Conservation (phyloP, 2,888 invertebrate genomes). For the Napeogenes sylphis region DNA sequence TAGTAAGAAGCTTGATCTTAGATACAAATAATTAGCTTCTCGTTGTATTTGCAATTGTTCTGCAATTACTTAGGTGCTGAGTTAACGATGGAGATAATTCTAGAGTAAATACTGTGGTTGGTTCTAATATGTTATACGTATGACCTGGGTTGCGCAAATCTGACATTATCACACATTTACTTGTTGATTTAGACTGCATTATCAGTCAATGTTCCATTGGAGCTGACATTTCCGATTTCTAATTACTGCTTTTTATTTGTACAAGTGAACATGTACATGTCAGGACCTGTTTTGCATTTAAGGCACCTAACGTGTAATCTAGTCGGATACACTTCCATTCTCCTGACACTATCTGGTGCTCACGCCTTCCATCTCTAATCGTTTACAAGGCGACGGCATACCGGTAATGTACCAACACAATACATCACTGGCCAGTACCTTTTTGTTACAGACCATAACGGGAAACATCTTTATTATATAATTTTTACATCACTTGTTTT, state of each 20-base stretch:
- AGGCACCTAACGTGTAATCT: conserved; percentile 6
- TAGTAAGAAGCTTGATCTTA: conserved; percentile 33
- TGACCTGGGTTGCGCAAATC: neutral
- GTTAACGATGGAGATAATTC: conserved; percentile 13
- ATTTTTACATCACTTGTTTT: too few species aligned
- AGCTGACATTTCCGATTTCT: too few species aligned
- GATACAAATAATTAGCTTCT: conserved; percentile 38
- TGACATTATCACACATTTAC: neutral
- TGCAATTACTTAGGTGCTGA: conserved; percentile 34
- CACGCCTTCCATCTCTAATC: conserved; percentile 28
- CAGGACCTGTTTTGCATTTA: conserved; percentile 10
- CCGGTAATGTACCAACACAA: conserved; percentile 11
- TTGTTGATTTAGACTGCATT: neutral
- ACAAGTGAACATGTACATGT: neutral
- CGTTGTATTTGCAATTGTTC: conserved; percentile 36
- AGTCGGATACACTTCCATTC: conserved; percentile 21
- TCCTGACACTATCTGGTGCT: conserved; percentile 19
- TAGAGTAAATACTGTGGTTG: conserved; percentile 12
- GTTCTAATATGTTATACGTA: too few species aligned
- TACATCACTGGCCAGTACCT: conserved; percentile 9
- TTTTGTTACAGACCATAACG: neutral
- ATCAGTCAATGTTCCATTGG: too few species aligned
- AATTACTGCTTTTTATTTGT: too few species aligned
- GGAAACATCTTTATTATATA: neutral
- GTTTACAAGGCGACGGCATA: conserved; percentile 21